Evolutionary conservation across 2,888 invertebrate genomes (phyloP).

Genomic region (Notodonta ziczac): DNA sequence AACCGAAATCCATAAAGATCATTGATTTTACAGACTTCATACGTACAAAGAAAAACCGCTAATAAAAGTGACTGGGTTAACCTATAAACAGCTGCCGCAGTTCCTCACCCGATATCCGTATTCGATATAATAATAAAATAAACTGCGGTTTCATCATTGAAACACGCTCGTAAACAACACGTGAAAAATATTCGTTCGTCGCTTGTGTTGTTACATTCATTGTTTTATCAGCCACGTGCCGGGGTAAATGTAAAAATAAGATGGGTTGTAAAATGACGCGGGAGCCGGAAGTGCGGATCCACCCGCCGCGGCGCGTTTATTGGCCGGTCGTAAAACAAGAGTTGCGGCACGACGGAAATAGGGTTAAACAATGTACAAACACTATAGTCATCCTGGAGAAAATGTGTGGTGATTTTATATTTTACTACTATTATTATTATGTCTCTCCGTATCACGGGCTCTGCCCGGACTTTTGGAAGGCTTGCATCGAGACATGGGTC

Average conservation of each 20-base stretch:
- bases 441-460: no score
- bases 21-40: no score
- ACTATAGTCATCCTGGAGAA: background rate
- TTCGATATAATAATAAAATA: slow-evolving; percentile 27
- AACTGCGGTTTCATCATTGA: slow-evolving; percentile 36
- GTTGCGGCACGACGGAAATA: background rate
- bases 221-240: slow-evolving; percentile 30
- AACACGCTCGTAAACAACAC: slow-evolving; percentile 34
- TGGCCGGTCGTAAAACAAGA: slow-evolving; percentile 5
- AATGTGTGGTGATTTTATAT: background rate
- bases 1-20: no score
- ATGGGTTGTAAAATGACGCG: slow-evolving; percentile 19
- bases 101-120: slow-evolving; percentile 13
- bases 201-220: slow-evolving; percentile 24
- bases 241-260: slow-evolving; percentile 25
- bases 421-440: background rate
- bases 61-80: no score
- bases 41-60: no score
- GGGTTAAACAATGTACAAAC: slow-evolving; percentile 10
- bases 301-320: background rate
- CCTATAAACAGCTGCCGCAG: background rate
- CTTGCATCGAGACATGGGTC: no score
- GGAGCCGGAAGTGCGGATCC: slow-evolving; percentile 7
- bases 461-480: no score
- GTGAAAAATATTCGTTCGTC: slow-evolving; percentile 22